phyloP scores from a whole-genome alignment of 2,113 vertebrate species.

The Narcine bancroftii region DNA sequence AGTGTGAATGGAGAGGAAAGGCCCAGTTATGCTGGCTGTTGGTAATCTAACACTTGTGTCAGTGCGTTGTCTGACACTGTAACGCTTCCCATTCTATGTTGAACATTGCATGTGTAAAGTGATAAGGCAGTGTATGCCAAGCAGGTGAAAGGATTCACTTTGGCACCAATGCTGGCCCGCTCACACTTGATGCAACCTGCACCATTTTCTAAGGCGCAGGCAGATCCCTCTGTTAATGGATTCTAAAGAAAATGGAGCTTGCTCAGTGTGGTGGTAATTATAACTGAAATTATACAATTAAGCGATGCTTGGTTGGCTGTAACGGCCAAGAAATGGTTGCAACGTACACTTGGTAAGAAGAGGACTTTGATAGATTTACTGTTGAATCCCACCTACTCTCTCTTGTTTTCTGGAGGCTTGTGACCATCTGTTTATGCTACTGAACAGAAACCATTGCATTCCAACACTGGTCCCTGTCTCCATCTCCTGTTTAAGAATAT shows the following conservation, averaged over 20 bases:
- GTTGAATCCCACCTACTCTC: not conserved
- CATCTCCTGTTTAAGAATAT: too few species aligned
- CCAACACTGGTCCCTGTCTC: not conserved
- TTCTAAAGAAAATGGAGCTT: not conserved
- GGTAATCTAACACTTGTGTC: not conserved
- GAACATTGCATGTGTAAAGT: not conserved
- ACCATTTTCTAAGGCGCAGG: not conserved
- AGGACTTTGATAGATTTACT: not conserved
- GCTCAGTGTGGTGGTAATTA: not conserved
- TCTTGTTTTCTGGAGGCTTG: too few species aligned
- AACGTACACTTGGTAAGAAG: not conserved
- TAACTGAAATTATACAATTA: not conserved
- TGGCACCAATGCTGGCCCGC: not conserved
- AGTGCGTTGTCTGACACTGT: not conserved
- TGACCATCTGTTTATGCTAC: not conserved
- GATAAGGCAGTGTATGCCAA: not conserved
- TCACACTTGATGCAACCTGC: not conserved
- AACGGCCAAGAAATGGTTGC: too few species aligned
- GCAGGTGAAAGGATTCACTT: not conserved
- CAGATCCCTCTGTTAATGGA: not conserved
- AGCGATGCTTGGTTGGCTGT: not conserved
- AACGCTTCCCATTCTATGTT: not conserved
- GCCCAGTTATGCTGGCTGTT: not conserved
- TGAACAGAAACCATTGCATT: not conserved
- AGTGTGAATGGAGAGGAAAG: not conserved